Base-by-base conservation (phyloP, 2,797 vertebrate genomes). In the Labeo calbasu region DNA sequence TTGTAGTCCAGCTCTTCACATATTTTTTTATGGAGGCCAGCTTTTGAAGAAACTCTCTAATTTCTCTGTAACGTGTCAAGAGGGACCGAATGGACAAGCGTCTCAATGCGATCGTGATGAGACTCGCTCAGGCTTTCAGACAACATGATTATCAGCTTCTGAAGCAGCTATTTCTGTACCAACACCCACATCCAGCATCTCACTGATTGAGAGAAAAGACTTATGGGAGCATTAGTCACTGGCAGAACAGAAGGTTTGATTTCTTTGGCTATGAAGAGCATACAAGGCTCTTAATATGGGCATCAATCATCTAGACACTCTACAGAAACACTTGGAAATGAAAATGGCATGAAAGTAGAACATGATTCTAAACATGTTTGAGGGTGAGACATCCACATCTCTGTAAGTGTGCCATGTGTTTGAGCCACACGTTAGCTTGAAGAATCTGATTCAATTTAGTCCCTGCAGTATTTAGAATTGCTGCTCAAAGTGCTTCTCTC, bases 141-240 rank as follows among this genome's bases (percentile, higher is more conserved):
- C 77, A 66, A 15, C 61, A 82, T 57, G 79, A 82, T 79, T 77
- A 82, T 66, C 53, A 82, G 25, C 43, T 53, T 48, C 6, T 32
- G 10, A 61, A 46, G 51, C 48, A 32, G 57, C 17, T 81, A 81
- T 69, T 81, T 81, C 66, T 66, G 53, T 76, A 12, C 36, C 25
- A 46, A 77, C 81, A 69, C 85, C 85, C 76, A 83, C 76, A 70
- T 14, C 12, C 43, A 82, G 77, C 79, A 69, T 68, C 71, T 55
- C 72, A 1, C 50, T 48, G 23, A 61, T 19, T 63, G 19, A 78
- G 46, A 73, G 75, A 46, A 53, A 69, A 57, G 68, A 23, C 43
- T 57, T 65, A 25, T 50, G 21, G 71, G 51, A 81, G 28, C 14
- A 21, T 77, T 82, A 69, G 79, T 77, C 72, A 85, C 72, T 63